Evolutionary conservation across 2,888 invertebrate genomes (phyloP), one percentile per base, ranked within the genome.

Genomic region (Octonoba sinensis): DNA sequence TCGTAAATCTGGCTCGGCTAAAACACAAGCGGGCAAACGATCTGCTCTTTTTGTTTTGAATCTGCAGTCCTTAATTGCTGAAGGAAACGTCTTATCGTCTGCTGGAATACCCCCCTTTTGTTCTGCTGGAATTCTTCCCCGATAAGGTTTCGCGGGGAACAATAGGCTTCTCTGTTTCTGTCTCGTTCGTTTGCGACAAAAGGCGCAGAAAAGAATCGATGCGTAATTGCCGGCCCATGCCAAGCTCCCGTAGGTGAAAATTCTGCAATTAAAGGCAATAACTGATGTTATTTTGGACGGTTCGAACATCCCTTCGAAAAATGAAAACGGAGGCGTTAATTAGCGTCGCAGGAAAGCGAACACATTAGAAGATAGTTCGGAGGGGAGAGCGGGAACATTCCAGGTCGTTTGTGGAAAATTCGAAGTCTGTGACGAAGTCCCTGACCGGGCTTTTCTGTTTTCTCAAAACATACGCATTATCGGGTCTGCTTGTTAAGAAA

Each of bases 211-310:
- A 79, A 73, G 73, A 81, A 81, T 81, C 79, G 67, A 81, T 81
- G 73, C 56, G 67, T 81, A 81, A 81, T 81, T 81, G 79, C 74
- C 79, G 60, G 36, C 44, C 18, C 36, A 36, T 36, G 36, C 36
- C 3, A 8, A 11, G 62, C 24, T 62, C 62, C 36, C 36, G 36
- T 36, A 36, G 36, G 36, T 36, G 36, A 36, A 36, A 36, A 36
- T 36, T 36, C 59, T 74, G 79, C 79, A 81, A 81, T 81, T 81
- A 81, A 81, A 81, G 79, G 79, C 79, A 81, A 81, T 81, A 81
- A 81, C 73, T 66, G 67, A 81, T 81, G 79, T 67, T 73, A 81
- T 81, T 77, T 77, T 73, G 54, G 62, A 54, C 54, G 36, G 22
- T 36, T 36, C 36, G 36, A 36, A 36, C 36, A 36, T 36, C 36